Evolutionary conservation across 1,140 invertebrate genomes (phyloP).

Genomic region (Drosophila melanogaster): Release_6_plus_ISO1_MT NT_033777.3:22202001-22202500

Average conservation of each 20-base stretch:
- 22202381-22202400: not conserved
- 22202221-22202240: conserved; percentile 22
- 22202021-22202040: conserved; percentile 1
- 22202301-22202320: conserved; percentile 84
- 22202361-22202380: not conserved
- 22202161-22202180: conserved; percentile 12
- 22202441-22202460: conserved; percentile 33
- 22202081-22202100: conserved; percentile 75
- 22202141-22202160: not conserved
- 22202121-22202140: conserved; percentile 16
- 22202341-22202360: conserved; percentile 29
- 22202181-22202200: conserved; percentile 2
- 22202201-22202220: conserved; percentile 6
- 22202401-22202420: conserved; percentile 5
- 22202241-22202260: conserved; percentile 63
- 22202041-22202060: not conserved
- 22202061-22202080: conserved; percentile 29
- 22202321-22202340: conserved; percentile 75
- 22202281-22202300: conserved; percentile 84
- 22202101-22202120: conserved; percentile 75
- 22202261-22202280: conserved; percentile 84
- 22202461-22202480: conserved; percentile 1
- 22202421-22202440: conserved; percentile 27
- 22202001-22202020: conserved; percentile 56
- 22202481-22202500: conserved; percentile 40